Evolutionary conservation across 2,888 invertebrate species (phyloP).

Genomic region (Chymomyza amoena): DNA sequence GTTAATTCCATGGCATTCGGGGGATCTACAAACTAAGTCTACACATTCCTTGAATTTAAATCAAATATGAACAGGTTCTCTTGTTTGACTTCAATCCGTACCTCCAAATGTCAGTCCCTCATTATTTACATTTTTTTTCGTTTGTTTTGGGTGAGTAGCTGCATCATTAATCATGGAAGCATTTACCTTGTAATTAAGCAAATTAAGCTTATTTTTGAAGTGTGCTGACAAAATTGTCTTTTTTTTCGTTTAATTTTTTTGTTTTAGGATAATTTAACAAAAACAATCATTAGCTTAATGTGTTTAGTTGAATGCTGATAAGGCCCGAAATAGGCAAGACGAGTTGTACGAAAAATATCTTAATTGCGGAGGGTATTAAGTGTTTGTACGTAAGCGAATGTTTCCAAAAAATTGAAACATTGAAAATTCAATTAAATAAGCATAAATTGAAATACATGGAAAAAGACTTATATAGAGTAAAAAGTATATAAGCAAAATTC

Average conservation of each 20-base stretch:
- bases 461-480: not conserved
- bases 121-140: not conserved
- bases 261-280: constrained; percentile 43
- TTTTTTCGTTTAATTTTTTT: not conserved
- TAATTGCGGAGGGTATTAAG: not conserved
- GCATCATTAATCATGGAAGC: constrained; percentile 61
- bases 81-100: not conserved
- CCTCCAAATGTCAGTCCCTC: not conserved
- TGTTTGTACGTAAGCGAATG: too few species aligned
- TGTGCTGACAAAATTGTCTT: constrained; percentile 55
- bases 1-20: not conserved
- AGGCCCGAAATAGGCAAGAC: constrained; percentile 18
- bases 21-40: not conserved
- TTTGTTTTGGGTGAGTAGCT: constrained; percentile 12
- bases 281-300: constrained; percentile 63
- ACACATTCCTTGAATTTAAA: constrained; percentile 2
- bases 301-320: constrained; percentile 52
- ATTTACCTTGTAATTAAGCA: constrained; percentile 67
- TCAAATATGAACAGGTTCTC: constrained; percentile 44
- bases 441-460: not conserved
- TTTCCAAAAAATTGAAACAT: constrained; percentile 5
- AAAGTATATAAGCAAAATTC: constrained; percentile 5
- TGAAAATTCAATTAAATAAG: constrained; percentile 38
- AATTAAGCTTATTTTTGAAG: constrained; percentile 67
- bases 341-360: not conserved